Evolutionary conservation across 2,888 invertebrate genomes (phyloP).

Genomic region (Biston stratarius): DNA sequence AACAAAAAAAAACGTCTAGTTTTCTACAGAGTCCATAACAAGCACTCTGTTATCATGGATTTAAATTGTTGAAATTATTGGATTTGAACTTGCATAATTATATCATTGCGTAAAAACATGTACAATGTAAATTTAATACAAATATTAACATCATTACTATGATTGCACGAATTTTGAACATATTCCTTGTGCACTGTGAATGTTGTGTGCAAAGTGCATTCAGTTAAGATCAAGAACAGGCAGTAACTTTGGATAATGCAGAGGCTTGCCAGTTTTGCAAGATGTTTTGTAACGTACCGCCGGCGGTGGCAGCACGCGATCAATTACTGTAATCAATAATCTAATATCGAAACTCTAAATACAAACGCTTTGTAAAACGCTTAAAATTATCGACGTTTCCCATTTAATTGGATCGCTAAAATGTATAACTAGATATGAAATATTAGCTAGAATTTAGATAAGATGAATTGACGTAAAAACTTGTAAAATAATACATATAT

Average conservation of each 20-base stretch:
- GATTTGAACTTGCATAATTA: slow-evolving; percentile 4
- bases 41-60: neutral
- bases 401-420: neutral
- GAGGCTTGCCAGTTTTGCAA: neutral
- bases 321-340: slow-evolving; percentile 1
- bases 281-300: slow-evolving; percentile 3
- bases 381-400: neutral
- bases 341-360: slow-evolving; percentile 1
- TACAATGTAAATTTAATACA: neutral
- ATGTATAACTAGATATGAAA: slow-evolving; percentile 15
- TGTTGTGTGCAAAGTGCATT: slow-evolving; percentile 2
- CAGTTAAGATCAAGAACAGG: neutral
- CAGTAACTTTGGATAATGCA: neutral
- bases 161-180: neutral
- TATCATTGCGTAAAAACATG: neutral
- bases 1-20: too few species aligned
- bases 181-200: neutral
- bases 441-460: slow-evolving; percentile 12
- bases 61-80: slow-evolving; percentile 7
- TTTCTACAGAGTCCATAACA: too few species aligned
- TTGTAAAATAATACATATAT: slow-evolving; percentile 10
- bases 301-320: slow-evolving; percentile 16
- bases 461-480: slow-evolving; percentile 3
- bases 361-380: slow-evolving; percentile 26
- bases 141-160: too few species aligned